Conservation (phyloP, 2,113 vertebrate genomes). For the Albula glossodonta region DNA sequence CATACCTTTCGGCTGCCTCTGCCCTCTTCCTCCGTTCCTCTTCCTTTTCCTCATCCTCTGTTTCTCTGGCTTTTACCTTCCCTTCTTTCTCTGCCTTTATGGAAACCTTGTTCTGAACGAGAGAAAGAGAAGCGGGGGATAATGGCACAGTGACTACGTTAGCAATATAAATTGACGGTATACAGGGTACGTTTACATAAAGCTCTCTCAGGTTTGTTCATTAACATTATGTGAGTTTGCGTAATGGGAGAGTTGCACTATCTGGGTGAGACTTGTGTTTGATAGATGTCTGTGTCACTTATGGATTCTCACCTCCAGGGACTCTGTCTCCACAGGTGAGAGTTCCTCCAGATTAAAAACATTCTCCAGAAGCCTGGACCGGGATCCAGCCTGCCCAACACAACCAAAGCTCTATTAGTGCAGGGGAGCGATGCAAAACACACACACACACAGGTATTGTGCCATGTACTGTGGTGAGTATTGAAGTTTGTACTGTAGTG, state of each 20-base stretch:
- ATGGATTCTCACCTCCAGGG: conserved; percentile 49
- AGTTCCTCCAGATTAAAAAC: conserved; percentile 52
- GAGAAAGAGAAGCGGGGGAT: neutral
- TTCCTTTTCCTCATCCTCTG: conserved; percentile 41
- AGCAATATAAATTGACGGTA: too few relatives aligned
- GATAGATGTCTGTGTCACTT: too few relatives aligned
- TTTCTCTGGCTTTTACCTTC: conserved; percentile 32
- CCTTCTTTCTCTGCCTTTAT: conserved; percentile 42
- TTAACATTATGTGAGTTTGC: too few relatives aligned
- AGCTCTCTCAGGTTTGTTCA: too few relatives aligned
- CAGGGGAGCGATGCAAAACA: neutral
- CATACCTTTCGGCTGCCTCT: conserved; percentile 63
- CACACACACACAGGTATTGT: too few relatives aligned
- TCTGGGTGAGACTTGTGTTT: too few relatives aligned
- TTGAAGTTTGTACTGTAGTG: too few relatives aligned
- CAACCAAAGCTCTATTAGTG: conserved; percentile 16
- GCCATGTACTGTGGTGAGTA: too few relatives aligned
- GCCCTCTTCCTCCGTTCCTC: conserved; percentile 45
- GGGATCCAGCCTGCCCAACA: conserved; percentile 41
- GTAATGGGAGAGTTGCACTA: too few relatives aligned
- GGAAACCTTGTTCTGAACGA: neutral
- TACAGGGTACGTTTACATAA: too few relatives aligned
- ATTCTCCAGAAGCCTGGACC: conserved; percentile 56
- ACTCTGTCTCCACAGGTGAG: conserved; percentile 47
- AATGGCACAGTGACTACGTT: too few relatives aligned